Percentiles rank a stretch among this genome's conserved stretches.
These are phyloP conservation scores for Heliconius erato DNA, from an alignment of 2,888 invertebrate genomes.

Conservation along the genomic window DNA sequence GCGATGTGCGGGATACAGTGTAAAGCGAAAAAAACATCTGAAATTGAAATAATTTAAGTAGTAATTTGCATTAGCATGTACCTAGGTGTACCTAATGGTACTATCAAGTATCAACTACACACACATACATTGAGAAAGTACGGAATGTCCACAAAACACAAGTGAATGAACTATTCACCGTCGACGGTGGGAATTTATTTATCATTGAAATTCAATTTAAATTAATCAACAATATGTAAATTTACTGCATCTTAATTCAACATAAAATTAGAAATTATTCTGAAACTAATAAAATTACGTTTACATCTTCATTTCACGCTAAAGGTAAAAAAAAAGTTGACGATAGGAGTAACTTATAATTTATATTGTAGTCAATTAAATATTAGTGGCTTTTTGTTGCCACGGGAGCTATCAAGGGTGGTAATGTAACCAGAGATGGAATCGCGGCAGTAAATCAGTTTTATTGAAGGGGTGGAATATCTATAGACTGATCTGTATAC, in stretches of 20 bases:
- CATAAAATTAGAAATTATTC: slow-evolving; percentile 10
- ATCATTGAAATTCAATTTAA: slow-evolving; percentile 14
- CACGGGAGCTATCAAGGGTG: slow-evolving; percentile 61
- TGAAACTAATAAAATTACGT: slow-evolving; percentile 5
- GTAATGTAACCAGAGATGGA: slow-evolving; percentile 62
- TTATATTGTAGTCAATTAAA: slow-evolving; percentile 50
- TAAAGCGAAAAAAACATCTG: too few species aligned
- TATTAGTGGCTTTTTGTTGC: slow-evolving; percentile 47
- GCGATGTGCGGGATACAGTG: too few species aligned
- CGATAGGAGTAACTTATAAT: slow-evolving; percentile 25
- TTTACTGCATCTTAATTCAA: slow-evolving; percentile 18
- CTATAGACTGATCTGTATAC: slow-evolving; percentile 49
- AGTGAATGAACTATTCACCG: slow-evolving; percentile 18
- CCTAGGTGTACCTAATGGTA: too few species aligned
- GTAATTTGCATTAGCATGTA: too few species aligned
- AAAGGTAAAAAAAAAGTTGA: slow-evolving; percentile 4
- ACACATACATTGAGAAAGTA: not conserved
- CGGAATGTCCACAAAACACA: slow-evolving; percentile 15
- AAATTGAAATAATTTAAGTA: too few species aligned
- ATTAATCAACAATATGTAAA: slow-evolving; percentile 20
- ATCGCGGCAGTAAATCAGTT: slow-evolving; percentile 61
- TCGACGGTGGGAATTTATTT: slow-evolving; percentile 18
- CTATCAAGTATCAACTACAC: too few species aligned
- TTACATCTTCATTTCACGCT: slow-evolving; percentile 19
- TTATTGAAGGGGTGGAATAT: slow-evolving; percentile 54